Percentiles rank a stretch among this genome's conserved stretches.
These are phyloP conservation scores for Graptemys geographica DNA, from an alignment of 2,797 vertebrate genomes.

Conservation along the genomic window DNA sequence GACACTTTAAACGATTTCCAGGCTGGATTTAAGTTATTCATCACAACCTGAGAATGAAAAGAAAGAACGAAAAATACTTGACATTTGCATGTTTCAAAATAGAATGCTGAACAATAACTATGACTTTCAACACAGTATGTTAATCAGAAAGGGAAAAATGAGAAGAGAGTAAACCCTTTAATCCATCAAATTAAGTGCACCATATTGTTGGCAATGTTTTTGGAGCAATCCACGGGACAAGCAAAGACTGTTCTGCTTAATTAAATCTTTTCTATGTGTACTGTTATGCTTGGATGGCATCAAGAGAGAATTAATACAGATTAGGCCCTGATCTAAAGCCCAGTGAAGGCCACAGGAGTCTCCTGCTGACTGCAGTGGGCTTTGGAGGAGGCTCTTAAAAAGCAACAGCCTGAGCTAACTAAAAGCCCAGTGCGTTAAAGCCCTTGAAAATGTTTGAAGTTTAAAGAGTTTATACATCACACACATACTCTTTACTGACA, in stretches of 20 bases:
- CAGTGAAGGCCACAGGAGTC: background rate
- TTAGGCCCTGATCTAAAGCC: background rate
- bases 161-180: background rate
- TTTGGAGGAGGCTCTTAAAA: background rate
- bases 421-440: background rate
- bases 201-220: background rate
- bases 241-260: background rate
- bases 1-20: conserved; percentile 99
- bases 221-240: background rate
- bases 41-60: conserved; percentile 89
- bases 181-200: background rate
- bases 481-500: background rate
- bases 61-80: conserved; percentile 10
- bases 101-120: conserved; percentile 31
- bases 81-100: conserved; percentile 39
- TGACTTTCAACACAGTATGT: background rate
- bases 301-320: background rate
- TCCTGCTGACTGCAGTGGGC: background rate
- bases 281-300: background rate
- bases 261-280: background rate
- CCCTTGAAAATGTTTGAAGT: background rate
- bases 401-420: background rate
- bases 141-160: conserved; percentile 29
- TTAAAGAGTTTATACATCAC: background rate
- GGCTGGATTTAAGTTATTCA: conserved; percentile 98